These are phyloP conservation scores for Exephanes ischioxanthus DNA, from an alignment of 2,888 invertebrate genomes.

Conservation along the genomic window DNA sequence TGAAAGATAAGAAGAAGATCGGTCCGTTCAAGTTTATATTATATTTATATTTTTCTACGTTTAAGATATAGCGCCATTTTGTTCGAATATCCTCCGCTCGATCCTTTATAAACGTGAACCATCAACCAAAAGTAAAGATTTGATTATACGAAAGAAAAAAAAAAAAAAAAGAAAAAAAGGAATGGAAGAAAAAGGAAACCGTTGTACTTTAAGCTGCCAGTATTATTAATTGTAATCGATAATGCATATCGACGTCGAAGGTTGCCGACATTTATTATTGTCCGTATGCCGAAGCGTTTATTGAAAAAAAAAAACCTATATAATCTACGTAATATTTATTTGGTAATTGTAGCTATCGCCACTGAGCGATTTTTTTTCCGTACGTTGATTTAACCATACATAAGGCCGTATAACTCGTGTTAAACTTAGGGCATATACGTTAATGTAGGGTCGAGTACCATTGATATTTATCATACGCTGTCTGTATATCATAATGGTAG, in stretches of 20 bases:
- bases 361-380: slow-evolving; percentile 54
- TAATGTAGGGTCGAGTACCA: slow-evolving; percentile 60
- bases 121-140: slow-evolving; percentile 25
- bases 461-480: slow-evolving; percentile 69
- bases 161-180: slow-evolving; percentile 24
- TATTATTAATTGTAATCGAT: slow-evolving; percentile 83
- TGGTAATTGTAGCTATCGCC: slow-evolving; percentile 63
- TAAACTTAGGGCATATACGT: slow-evolving; percentile 72
- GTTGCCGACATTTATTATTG: slow-evolving; percentile 77
- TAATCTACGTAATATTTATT: slow-evolving; percentile 78
- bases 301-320: slow-evolving; percentile 70
- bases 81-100: slow-evolving; percentile 62
- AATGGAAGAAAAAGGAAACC: slow-evolving; percentile 28
- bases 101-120: slow-evolving; percentile 50
- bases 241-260: slow-evolving; percentile 82
- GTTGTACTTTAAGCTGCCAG: slow-evolving; percentile 77
- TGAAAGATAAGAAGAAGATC: slow-evolving; percentile 41
- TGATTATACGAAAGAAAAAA: slow-evolving; percentile 28
- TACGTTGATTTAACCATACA: slow-evolving; percentile 74
- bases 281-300: slow-evolving; percentile 72
- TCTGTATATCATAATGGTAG: slow-evolving; percentile 74
- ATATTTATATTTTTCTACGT: slow-evolving; percentile 71
- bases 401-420: slow-evolving; percentile 76
- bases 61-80: slow-evolving; percentile 62
- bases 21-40: slow-evolving; percentile 65